Base-by-base conservation (phyloP, 2,888 invertebrate species). In the Drosophila hamatofila region DNA sequence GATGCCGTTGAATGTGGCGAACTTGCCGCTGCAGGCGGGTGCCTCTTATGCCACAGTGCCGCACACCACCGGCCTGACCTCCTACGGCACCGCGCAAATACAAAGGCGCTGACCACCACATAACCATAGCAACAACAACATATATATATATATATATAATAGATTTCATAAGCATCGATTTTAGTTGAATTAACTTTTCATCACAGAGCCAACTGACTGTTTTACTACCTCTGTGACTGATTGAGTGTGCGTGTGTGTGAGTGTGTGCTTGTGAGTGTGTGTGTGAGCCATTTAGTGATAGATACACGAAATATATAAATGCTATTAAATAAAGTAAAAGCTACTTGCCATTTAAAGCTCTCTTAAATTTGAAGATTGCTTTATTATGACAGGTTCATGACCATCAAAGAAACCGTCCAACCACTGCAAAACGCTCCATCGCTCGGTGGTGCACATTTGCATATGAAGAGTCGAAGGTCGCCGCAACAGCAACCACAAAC, bases 11-110 rank as follows among this genome's bases (percentile, higher is more conserved):
- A 91, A 91, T 59, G 78, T 88, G 37, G 88, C 86, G 3, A 85
- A 92, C 30, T 54, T 91, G 72, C 91, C 91, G 1, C 65, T 91
- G 52, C 91, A 91, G 56, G 82, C 86, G 1, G 91, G 92, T n/a
- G 82, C 92, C 0, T 83, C 92, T 8, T 92, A 90, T 44, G 78
- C 83, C 30, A 72, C 87, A n/a, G 70, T 91, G 69, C 89, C 84
- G 3, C 80, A 71, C 27, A 89, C 90, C 49, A 85, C 84, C 12
- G 83, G 78, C 1, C 80, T 92, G 21, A 91, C 90, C 21, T 92
- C 92, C 3, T 91, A 91, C 9, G 91, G 92, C 8, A 92, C 91
- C 7, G 67, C 76, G 27, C 83, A 91, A 72, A 78, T 91, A 35
- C 91, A 91, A 63, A 80, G 91, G 37, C 89, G 88, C 51, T 90